phyloP scores from a whole-genome alignment of 2,113 vertebrate species.

The Bucco capensis region DNA sequence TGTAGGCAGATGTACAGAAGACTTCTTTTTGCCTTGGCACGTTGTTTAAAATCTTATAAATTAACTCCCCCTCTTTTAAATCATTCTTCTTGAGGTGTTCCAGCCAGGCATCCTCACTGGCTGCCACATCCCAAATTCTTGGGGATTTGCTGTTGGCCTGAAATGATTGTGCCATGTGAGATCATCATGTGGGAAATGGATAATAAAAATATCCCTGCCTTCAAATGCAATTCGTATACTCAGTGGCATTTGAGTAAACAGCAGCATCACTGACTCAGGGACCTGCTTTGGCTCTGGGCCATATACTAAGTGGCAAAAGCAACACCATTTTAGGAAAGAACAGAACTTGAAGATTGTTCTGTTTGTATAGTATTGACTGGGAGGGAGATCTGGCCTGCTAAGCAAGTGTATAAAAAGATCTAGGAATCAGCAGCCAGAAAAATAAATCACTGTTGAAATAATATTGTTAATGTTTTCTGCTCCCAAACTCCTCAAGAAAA shows the following conservation, averaged over 20 bases:
- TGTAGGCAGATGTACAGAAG: slow-evolving; percentile 41
- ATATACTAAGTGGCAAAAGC: not conserved
- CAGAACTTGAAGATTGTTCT: not conserved
- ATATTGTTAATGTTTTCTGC: slow-evolving; percentile 39
- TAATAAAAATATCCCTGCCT: slow-evolving; percentile 27
- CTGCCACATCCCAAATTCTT: slow-evolving; percentile 34
- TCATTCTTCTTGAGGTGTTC: slow-evolving; percentile 16
- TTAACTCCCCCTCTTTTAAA: slow-evolving; percentile 36
- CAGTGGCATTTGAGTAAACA: slow-evolving; percentile 16
- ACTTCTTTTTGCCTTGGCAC: slow-evolving; percentile 37
- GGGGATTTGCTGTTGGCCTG: slow-evolving; percentile 33
- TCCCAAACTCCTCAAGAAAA: slow-evolving; percentile 22
- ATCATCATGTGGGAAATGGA: not conserved
- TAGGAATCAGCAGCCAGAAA: slow-evolving; percentile 31
- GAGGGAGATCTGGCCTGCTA: not conserved
- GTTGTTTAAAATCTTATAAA: slow-evolving; percentile 35
- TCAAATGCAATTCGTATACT: not conserved
- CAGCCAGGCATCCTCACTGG: not conserved
- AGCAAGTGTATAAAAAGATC: slow-evolving; percentile 4
- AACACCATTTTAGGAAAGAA: slow-evolving; percentile 29
- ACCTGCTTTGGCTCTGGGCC: not conserved
- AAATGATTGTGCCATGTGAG: not conserved
- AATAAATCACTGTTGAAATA: slow-evolving; percentile 36
- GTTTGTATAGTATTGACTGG: not conserved
- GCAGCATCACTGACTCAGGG: slow-evolving; percentile 7